These are phyloP conservation scores for Tachina lurida DNA, from an alignment of 2,888 invertebrate genomes.

Conservation along the genomic window DNA sequence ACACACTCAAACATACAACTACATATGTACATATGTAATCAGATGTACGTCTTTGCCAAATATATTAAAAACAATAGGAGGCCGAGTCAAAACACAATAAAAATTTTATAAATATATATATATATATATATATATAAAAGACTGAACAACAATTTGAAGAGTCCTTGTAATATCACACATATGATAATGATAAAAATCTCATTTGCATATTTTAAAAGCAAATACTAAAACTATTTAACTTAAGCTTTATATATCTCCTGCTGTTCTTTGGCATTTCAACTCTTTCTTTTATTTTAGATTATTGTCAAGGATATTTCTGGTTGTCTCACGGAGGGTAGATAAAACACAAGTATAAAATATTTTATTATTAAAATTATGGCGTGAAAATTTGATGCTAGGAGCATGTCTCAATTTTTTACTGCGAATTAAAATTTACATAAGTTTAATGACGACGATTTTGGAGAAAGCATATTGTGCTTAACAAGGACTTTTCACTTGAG, in stretches of 20 bases:
- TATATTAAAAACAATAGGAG: slow-evolving; percentile 50
- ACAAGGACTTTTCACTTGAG: slow-evolving; percentile 28
- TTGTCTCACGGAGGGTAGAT: slow-evolving; percentile 20
- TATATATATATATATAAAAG: slow-evolving; percentile 26
- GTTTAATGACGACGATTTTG: slow-evolving; percentile 19
- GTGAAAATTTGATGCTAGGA: slow-evolving; percentile 49
- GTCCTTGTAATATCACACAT: slow-evolving; percentile 68
- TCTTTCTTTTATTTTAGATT: slow-evolving; percentile 28
- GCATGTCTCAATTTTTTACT: neutral
- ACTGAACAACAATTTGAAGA: slow-evolving; percentile 53
- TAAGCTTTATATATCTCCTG: slow-evolving; percentile 21
- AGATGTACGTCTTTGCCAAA: slow-evolving; percentile 12
- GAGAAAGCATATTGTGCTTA: slow-evolving; percentile 57
- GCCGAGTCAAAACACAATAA: slow-evolving; percentile 16
- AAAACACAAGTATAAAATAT: slow-evolving; percentile 5
- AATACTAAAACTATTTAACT: slow-evolving; percentile 57
- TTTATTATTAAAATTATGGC: slow-evolving; percentile 61
- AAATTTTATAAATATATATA: slow-evolving; percentile 25
- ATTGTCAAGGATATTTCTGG: slow-evolving; percentile 32
- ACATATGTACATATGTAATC: neutral
- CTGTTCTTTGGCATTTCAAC: slow-evolving; percentile 31
- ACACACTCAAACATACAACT: slow-evolving; percentile 3
- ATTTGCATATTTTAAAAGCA: slow-evolving; percentile 72
- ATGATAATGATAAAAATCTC: slow-evolving; percentile 73
- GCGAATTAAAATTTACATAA: slow-evolving; percentile 66